Percentiles rank a stretch among this genome's conserved stretches.
These are phyloP conservation scores for Natrix natrix DNA, from an alignment of 2,797 vertebrate species.

Conservation along the genomic window DNA sequence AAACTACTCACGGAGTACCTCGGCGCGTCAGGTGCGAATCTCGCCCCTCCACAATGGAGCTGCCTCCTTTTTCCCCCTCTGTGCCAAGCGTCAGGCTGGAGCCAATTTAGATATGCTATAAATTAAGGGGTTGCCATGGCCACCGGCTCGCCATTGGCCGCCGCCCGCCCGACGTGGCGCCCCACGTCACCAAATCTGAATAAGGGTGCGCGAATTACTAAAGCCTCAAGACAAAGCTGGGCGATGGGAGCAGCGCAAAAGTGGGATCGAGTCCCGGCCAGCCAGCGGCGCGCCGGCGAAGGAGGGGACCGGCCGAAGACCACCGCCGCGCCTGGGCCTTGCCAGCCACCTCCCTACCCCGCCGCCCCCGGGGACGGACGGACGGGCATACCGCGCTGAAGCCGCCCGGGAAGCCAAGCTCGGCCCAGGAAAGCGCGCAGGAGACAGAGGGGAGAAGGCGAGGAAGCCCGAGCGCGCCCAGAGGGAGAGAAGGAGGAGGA, in stretches of 20 bases:
- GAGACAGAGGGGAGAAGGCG: background rate
- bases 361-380: background rate
- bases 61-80: constrained; percentile 77
- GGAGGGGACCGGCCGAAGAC: background rate
- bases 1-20: constrained; percentile 3
- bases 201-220: constrained; percentile 89
- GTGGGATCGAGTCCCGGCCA: constrained; percentile 72
- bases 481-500: background rate
- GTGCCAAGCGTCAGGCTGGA: constrained; percentile 72
- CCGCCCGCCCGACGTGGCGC: constrained; percentile 71
- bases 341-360: too few species aligned
- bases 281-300: constrained; percentile 50
- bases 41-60: constrained; percentile 72
- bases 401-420: background rate
- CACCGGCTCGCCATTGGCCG: constrained; percentile 84
- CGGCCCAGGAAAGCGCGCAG: background rate
- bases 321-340: background rate
- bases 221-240: constrained; percentile 84
- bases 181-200: constrained; percentile 90
- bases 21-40: constrained; percentile 68
- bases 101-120: constrained; percentile 86
- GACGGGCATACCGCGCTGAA: background rate
- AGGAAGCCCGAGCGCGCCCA: background rate
- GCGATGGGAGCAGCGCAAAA: constrained; percentile 83
- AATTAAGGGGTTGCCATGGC: constrained; percentile 89